A percentile compares a stretch with the other conserved stretches of the same genome.
Evolutionary conservation across 2,113 vertebrate species (phyloP).

Genomic region (Ginglymostoma cirratum): DNA sequence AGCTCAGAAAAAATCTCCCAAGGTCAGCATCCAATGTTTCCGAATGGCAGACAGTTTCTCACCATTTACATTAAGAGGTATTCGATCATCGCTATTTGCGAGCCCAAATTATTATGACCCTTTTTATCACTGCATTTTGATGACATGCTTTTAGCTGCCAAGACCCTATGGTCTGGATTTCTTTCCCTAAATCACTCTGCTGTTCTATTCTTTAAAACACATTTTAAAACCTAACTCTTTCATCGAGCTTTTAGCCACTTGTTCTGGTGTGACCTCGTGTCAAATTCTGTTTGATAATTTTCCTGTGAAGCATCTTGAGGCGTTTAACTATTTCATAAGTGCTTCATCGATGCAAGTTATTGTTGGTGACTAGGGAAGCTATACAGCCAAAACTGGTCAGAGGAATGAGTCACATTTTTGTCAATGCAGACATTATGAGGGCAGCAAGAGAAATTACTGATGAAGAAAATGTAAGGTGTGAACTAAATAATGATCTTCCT

Average conservation of each 20-base stretch:
- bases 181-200: too few relatives aligned
- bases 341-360: background rate
- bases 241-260: too few relatives aligned
- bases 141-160: background rate
- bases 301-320: too few relatives aligned
- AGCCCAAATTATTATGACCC: background rate
- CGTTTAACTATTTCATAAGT: too few relatives aligned
- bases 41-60: background rate
- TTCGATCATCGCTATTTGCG: background rate
- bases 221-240: too few relatives aligned
- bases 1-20: background rate
- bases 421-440: background rate
- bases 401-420: background rate
- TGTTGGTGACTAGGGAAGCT: background rate
- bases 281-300: too few relatives aligned
- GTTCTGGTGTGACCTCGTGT: too few relatives aligned
- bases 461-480: too few relatives aligned
- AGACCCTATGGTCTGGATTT: too few relatives aligned
- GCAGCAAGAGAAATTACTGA: too few relatives aligned
- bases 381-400: background rate
- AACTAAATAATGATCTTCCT: too few relatives aligned
- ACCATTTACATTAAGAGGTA: background rate
- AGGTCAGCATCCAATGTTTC: background rate
- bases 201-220: too few relatives aligned
- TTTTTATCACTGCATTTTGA: background rate